Evolutionary conservation across 2,888 invertebrate genomes (phyloP).

Genomic region (Pseudococcus longispinus): DNA sequence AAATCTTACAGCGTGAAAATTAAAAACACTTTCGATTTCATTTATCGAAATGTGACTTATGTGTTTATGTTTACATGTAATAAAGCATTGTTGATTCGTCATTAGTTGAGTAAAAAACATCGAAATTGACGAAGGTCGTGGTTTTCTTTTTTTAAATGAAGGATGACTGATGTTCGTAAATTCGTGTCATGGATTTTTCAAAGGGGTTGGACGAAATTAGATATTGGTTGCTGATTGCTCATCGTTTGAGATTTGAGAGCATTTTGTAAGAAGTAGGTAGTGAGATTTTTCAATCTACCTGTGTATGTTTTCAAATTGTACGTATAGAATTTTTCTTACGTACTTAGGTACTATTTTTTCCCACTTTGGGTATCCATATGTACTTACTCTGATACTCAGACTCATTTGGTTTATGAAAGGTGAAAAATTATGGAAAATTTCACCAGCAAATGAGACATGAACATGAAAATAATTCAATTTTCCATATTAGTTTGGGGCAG

Average conservation of each 20-base stretch:
- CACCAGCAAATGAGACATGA: no score
- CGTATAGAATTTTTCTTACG: no score
- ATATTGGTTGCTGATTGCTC: background rate
- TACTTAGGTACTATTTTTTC: no score
- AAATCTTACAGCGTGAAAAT: background rate
- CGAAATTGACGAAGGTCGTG: conserved; percentile 17
- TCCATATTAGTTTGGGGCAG: no score
- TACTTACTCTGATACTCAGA: no score
- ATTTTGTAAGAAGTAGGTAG: background rate
- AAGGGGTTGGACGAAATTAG: background rate
- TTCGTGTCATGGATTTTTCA: conserved; percentile 8
- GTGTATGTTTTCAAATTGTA: no score
- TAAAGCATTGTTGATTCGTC: conserved; percentile 33
- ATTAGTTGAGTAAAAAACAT: conserved; percentile 17
- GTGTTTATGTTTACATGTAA: conserved; percentile 16
- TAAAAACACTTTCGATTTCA: conserved; percentile 42
- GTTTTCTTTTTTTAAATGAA: conserved; percentile 13
- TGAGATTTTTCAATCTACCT: background rate
- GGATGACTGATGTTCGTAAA: background rate
- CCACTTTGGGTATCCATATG: no score
- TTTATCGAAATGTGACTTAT: conserved; percentile 36
- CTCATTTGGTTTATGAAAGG: no score
- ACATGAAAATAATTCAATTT: no score
- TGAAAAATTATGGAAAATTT: no score
- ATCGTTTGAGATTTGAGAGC: background rate